Evolutionary conservation across 2,113 vertebrate genomes (phyloP), one percentile per base, ranked within the genome.

Genomic region (Phalacrocorax brasilianus): DNA sequence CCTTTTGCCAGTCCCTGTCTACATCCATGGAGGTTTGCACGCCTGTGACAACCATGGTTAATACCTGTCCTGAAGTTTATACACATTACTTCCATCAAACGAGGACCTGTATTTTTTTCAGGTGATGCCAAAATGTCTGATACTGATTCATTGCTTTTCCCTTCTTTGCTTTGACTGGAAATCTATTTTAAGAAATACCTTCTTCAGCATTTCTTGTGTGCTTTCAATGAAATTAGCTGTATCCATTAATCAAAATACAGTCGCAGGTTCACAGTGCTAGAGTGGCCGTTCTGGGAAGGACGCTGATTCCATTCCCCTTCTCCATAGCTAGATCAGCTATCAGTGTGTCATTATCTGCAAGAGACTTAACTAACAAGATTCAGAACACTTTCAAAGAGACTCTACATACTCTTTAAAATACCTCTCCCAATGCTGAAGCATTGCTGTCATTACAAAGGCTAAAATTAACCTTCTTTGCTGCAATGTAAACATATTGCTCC

Each of bases 191-290:
- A 88, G 38, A 77, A 90, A 79, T 74, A 85, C 35, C 58, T 86
- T 14, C 38, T 38, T 38, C 38, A 38, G 38, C 38, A 38, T 38
- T 38, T 38, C 72, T 58, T 76, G 42, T 61, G 50, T 6, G 13
- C 49, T 95, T 91, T 79, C 72, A 62, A 16, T 35, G 44, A 86
- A 90, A 96, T 95, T 65, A 94, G 38, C 38, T 79, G 6, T 68
- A 95, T 85, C 76, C 77, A 93, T 83, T 67, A 71, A 95, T 88
- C 90, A 77, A 76, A 85, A 77, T 3, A 66, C 84, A 85, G 7
- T 42, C 81, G 45, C 50, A 59, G 73, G 81, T 83, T 42, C 82
- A 66, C 63, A 47, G n/a, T 5, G 33, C 59, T 73, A 14, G 47
- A 88, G 62, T 11, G 21, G 45, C 33, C 81, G 0, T 47, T 61